phyloP scores from a whole-genome alignment of 2,797 vertebrate species.

The Arnoldichthys spilopterus region DNA sequence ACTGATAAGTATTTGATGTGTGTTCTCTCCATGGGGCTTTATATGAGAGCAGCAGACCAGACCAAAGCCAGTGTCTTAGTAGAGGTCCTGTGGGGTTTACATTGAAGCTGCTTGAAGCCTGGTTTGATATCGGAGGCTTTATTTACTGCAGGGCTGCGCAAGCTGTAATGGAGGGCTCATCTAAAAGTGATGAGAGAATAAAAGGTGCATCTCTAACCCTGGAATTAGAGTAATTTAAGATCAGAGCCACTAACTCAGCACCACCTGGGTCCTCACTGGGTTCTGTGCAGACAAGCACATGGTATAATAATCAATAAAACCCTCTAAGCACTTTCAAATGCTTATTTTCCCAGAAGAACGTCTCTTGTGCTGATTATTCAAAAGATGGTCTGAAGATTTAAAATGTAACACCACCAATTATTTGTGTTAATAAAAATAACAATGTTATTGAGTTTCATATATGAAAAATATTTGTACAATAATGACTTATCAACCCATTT shows the following conservation, averaged over 20 bases:
- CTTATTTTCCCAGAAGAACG: background rate
- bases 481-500: no score
- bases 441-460: no score
- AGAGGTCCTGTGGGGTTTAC: background rate
- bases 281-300: background rate
- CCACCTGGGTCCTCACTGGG: background rate
- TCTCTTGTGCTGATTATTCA: background rate
- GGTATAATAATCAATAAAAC: slow-evolving; percentile 2
- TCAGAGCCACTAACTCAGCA: background rate
- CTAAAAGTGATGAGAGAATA: background rate
- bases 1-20: background rate
- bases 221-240: slow-evolving; percentile 3
- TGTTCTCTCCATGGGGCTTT: background rate
- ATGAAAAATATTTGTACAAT: no score
- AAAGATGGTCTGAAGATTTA: background rate
- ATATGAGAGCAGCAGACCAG: background rate
- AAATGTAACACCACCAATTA: background rate
- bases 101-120: slow-evolving; percentile 1
- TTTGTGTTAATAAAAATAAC: background rate
- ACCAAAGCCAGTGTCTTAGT: background rate
- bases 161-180: slow-evolving; percentile 1
- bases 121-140: slow-evolving; percentile 4
- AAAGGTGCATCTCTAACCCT: background rate
- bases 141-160: background rate
- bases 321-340: background rate